A percentile compares a stretch with the other conserved stretches of the same genome.
Evolutionary conservation across 2,797 vertebrate species (phyloP).

Genomic region (Phalanger gymnotis): DNA sequence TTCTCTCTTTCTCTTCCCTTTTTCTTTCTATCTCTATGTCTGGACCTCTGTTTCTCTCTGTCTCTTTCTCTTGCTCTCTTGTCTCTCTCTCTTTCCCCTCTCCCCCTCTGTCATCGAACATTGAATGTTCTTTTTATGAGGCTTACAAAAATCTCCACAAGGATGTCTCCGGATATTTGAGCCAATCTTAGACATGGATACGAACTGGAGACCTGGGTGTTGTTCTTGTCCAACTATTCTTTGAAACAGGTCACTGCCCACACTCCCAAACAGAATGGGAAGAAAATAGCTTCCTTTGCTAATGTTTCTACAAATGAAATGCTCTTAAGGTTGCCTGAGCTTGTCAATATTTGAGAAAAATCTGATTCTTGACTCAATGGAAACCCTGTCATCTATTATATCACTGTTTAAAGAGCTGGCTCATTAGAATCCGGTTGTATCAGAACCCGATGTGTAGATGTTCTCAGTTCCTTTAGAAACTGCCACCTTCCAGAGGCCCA

Average conservation of each 20-base stretch:
- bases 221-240: conserved; percentile 51
- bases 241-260: conserved; percentile 21
- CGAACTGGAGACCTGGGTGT: conserved; percentile 39
- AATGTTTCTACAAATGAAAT: conserved; percentile 66
- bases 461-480: conserved; percentile 82
- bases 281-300: conserved; percentile 62
- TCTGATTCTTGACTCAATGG: conserved; percentile 79
- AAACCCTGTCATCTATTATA: conserved; percentile 74
- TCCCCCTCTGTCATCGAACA: conserved; percentile 31
- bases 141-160: conserved; percentile 35
- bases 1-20: not conserved
- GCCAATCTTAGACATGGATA: conserved; percentile 41
- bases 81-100: not conserved
- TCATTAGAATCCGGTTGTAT: conserved; percentile 83
- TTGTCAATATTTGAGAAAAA: conserved; percentile 82
- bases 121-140: not conserved
- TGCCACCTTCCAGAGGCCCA: conserved; percentile 82
- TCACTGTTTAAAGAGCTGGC: conserved; percentile 82
- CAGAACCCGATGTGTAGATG: conserved; percentile 79
- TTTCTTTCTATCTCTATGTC: too few relatives aligned
- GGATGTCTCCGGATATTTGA: conserved; percentile 49
- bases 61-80: not conserved
- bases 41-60: not conserved
- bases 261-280: conserved; percentile 23
- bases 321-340: conserved; percentile 76